Conservation (phyloP, 2,888 invertebrate species). For the Hydraecia micacea region DNA sequence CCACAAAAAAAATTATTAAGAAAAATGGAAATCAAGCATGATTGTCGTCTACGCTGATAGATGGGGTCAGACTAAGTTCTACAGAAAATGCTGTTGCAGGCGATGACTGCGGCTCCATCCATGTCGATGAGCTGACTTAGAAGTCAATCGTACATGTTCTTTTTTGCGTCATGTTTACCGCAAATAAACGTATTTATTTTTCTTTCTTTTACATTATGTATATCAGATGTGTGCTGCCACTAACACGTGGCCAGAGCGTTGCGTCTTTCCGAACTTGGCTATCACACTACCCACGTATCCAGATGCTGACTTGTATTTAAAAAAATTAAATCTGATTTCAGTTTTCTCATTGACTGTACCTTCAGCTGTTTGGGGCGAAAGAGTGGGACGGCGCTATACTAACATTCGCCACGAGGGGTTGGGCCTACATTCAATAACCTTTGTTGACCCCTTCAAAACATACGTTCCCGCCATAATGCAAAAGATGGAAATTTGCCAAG, state of each 20-base stretch:
- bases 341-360: conserved; percentile 30
- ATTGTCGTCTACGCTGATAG: background rate
- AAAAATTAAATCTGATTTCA: background rate
- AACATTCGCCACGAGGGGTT: background rate
- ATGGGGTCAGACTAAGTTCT: background rate
- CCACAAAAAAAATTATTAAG: background rate
- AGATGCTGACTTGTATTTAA: background rate
- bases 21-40: background rate
- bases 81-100: background rate
- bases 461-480: background rate
- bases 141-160: background rate
- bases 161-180: too few relatives aligned
- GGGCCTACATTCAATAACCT: background rate
- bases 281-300: background rate
- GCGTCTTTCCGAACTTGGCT: background rate
- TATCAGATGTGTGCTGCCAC: background rate
- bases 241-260: background rate
- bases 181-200: too few relatives aligned
- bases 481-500: background rate
- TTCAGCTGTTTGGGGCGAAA: background rate
- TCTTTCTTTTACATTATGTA: background rate
- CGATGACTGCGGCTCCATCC: background rate
- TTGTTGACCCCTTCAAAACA: conserved; percentile 5
- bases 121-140: background rate
- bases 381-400: conserved; percentile 10